Evolutionary conservation across 2,888 invertebrate species (phyloP).

Genomic region (Tolmerus cingulatus): DNA sequence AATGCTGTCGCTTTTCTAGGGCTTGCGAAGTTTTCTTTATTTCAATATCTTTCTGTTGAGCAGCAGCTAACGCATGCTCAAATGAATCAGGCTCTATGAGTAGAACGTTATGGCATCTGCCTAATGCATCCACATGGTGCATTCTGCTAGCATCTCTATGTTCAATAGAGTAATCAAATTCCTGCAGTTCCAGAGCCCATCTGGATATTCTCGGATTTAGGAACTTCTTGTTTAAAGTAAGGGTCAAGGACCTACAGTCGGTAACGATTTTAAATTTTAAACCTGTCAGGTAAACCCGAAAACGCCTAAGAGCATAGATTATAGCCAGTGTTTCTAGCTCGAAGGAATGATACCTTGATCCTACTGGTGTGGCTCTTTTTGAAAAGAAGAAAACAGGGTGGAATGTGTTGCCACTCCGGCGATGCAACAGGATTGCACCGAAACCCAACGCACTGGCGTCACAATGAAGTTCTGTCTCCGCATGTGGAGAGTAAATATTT

Average conservation of each 20-base stretch:
- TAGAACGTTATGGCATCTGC: too few species aligned
- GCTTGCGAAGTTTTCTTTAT: too few species aligned
- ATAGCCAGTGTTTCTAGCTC: too few species aligned
- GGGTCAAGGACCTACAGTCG: neutral
- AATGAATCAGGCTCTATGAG: too few species aligned
- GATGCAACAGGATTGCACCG: slow-evolving; percentile 51
- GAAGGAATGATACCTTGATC: too few species aligned
- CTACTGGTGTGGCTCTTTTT: too few species aligned
- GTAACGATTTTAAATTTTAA: slow-evolving; percentile 49
- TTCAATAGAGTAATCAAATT: too few species aligned
- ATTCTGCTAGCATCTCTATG: too few species aligned
- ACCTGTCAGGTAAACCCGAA: slow-evolving; percentile 52
- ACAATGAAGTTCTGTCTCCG: slow-evolving; percentile 53
- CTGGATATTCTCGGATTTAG: neutral
- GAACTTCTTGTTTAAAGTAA: slow-evolving; percentile 22
- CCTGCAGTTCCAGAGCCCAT: neutral
- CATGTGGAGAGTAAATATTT: slow-evolving; percentile 43
- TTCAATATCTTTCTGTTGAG: too few species aligned
- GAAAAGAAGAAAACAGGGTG: too few species aligned
- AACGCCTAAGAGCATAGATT: slow-evolving; percentile 52
- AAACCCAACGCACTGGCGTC: slow-evolving; percentile 52
- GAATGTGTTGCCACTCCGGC: neutral
- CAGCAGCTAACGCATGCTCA: too few species aligned
- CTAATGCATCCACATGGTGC: too few species aligned
- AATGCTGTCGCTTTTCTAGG: neutral